A percentile compares a stretch with the other conserved stretches of the same genome.
Conservation (phyloP, 1,140 invertebrate genomes). For the Mamestra configurata region DNA sequence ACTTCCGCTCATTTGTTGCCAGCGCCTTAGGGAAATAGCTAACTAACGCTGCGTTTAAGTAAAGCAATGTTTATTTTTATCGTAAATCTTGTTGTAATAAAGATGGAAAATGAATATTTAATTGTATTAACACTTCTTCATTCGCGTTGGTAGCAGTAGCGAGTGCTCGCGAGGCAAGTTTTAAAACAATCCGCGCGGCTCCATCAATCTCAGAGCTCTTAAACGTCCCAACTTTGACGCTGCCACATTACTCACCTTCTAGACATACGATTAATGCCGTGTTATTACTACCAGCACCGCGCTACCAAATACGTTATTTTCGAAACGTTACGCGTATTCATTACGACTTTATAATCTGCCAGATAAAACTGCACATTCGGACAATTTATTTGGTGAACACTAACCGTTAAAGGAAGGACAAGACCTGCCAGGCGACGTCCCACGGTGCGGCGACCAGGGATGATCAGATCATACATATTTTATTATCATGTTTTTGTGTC, state of each 20-base stretch:
- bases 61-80: too few relatives aligned
- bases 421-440: conserved; percentile 19
- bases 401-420: conserved; percentile 51
- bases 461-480: conserved; percentile 44
- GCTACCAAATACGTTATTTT: conserved; percentile 39
- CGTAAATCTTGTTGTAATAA: too few relatives aligned
- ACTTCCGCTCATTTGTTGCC: too few relatives aligned
- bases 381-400: conserved; percentile 55
- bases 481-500: conserved; percentile 50
- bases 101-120: conserved; percentile 7
- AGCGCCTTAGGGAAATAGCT: too few relatives aligned
- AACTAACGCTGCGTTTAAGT: too few relatives aligned
- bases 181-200: conserved; percentile 56
- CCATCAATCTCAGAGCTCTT: conserved; percentile 72
- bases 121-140: conserved; percentile 23
- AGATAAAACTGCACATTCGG: conserved; percentile 57
- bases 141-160: not conserved
- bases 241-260: conserved; percentile 61
- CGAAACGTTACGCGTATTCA: conserved; percentile 45
- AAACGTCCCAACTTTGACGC: conserved; percentile 68
- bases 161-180: conserved; percentile 29
- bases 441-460: conserved; percentile 18
- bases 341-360: conserved; percentile 58
- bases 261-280: conserved; percentile 62
- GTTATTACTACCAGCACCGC: conserved; percentile 51